phyloP scores from a whole-genome alignment of 2,888 invertebrate genomes.

The Minunthozetes semirufus region DNA sequence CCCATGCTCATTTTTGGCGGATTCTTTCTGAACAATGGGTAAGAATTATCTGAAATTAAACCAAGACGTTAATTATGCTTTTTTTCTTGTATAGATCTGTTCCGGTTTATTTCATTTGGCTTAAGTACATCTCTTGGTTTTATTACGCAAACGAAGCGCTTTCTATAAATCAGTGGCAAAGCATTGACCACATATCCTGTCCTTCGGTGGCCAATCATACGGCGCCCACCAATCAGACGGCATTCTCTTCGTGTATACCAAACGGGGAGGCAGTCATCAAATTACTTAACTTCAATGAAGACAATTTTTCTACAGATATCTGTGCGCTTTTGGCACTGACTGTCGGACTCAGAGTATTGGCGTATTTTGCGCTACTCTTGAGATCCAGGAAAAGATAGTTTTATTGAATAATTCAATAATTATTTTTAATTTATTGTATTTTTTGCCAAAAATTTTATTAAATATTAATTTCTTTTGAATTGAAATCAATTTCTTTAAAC shows the following conservation, averaged over 20 bases:
- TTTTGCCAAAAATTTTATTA: too few relatives aligned
- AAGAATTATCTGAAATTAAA: slow-evolving; percentile 43
- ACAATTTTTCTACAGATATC: slow-evolving; percentile 63
- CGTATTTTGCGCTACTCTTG: slow-evolving; percentile 61
- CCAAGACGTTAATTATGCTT: not conserved
- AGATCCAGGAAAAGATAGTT: slow-evolving; percentile 57
- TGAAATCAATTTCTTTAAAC: too few relatives aligned
- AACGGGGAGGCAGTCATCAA: slow-evolving; percentile 70
- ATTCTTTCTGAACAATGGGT: slow-evolving; percentile 84
- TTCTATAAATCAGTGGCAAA: slow-evolving; percentile 79
- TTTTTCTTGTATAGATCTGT: slow-evolving; percentile 59
- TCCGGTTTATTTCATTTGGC: slow-evolving; percentile 74
- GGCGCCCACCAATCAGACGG: not conserved
- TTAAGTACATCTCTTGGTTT: slow-evolving; percentile 85
- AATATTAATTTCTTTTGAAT: too few relatives aligned
- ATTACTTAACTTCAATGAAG: slow-evolving; percentile 68
- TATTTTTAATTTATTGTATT: not conserved
- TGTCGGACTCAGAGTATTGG: slow-evolving; percentile 64
- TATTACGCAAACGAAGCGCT: slow-evolving; percentile 83
- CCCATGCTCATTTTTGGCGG: slow-evolving; percentile 92
- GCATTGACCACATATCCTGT: slow-evolving; percentile 68
- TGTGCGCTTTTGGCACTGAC: slow-evolving; percentile 64
- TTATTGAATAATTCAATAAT: not conserved
- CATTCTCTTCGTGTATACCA: slow-evolving; percentile 48
- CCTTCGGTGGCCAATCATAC: slow-evolving; percentile 47